Base-by-base conservation (phyloP, 2,113 vertebrate species). In the Sapajus apella region DNA sequence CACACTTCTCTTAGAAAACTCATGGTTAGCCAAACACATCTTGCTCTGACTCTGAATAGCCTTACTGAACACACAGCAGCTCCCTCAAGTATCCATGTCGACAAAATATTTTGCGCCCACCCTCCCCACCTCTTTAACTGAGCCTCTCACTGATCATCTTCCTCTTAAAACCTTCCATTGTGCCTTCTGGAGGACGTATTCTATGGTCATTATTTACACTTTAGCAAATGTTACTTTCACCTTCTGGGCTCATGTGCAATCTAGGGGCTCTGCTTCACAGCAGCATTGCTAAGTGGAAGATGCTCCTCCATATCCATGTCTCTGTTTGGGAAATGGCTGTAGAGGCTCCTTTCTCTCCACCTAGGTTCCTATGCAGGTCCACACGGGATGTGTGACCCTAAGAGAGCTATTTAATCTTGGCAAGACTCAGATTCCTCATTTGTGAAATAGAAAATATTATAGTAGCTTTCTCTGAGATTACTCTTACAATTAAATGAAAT, bases 1-100 rank as follows among this genome's bases (percentile, higher is more conserved):
- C 6, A 91, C 12, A 16, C 2, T 85, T 79, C 68, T 82, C 47
- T 91, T 86, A 47, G 40, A 85, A 96, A 89, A 92, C 17, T 87
- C 58, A 70, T 4, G 37, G 21, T 23, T 66, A 79, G 20, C 20
- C 30, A 73, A 91, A n/a, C 5, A 86, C 35, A 8, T 18, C 18
- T 61, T 91, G 23, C 7, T 81, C 37, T n/a, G 64, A 84, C 6
- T 68, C 64, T 77, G 11, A 10, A 55, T 40, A 73, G 25, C 43
- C 21, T 90, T 45, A 64, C 2, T 76, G 68, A 16, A 9, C 56
- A 77, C 27, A 64, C 13, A 88, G 30, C 20, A 77, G 32, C 68
- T 52, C 18, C 47, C 30, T 77, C 61, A 43, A 66, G 25, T 66
- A 73, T 58, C 18, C 43, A 55, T 16, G 72, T 40, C 1, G 11